Evolutionary conservation across 2,888 invertebrate genomes (phyloP).

Genomic region (Didymodactylos carnosus): DNA sequence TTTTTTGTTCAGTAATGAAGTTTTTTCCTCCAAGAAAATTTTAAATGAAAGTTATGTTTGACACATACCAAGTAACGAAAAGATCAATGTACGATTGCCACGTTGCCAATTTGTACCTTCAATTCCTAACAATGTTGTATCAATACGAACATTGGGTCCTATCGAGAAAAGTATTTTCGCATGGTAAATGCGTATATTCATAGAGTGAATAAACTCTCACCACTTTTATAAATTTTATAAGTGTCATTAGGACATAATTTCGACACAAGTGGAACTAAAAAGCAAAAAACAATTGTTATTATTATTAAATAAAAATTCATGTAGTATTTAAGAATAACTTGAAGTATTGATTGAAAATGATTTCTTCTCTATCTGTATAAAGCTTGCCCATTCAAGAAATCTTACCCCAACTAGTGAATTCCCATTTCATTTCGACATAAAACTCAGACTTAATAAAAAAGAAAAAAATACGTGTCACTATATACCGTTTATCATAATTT

Average conservation of each 20-base stretch:
- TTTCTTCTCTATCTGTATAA: too few relatives aligned
- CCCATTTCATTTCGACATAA: slow-evolving; percentile 99
- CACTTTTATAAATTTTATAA: slow-evolving; percentile 72
- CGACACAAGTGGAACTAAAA: slow-evolving; percentile 64
- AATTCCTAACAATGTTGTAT: slow-evolving; percentile 81
- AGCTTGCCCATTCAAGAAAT: too few relatives aligned
- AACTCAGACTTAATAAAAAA: slow-evolving; percentile 49
- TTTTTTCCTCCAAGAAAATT: too few relatives aligned
- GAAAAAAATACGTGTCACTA: too few relatives aligned
- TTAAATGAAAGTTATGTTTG: too few relatives aligned
- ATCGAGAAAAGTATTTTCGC: too few relatives aligned
- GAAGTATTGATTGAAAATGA: too few relatives aligned
- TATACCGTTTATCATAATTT: too few relatives aligned
- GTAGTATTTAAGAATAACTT: too few relatives aligned
- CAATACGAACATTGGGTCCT: slow-evolving; percentile 68
- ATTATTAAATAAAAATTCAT: background rate
- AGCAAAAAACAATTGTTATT: slow-evolving; percentile 30
- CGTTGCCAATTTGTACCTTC: slow-evolving; percentile 66
- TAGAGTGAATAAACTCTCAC: slow-evolving; percentile 21
- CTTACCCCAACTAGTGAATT: slow-evolving; percentile 76
- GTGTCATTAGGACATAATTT: slow-evolving; percentile 93
- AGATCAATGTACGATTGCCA: slow-evolving; percentile 74
- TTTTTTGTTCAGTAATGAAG: too few relatives aligned
- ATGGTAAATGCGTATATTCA: too few relatives aligned
- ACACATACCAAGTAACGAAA: slow-evolving; percentile 74